Evolutionary conservation across 1,140 invertebrate genomes (phyloP), one percentile per base, ranked within the genome.

Genomic region (Phocides pigmalion): DNA sequence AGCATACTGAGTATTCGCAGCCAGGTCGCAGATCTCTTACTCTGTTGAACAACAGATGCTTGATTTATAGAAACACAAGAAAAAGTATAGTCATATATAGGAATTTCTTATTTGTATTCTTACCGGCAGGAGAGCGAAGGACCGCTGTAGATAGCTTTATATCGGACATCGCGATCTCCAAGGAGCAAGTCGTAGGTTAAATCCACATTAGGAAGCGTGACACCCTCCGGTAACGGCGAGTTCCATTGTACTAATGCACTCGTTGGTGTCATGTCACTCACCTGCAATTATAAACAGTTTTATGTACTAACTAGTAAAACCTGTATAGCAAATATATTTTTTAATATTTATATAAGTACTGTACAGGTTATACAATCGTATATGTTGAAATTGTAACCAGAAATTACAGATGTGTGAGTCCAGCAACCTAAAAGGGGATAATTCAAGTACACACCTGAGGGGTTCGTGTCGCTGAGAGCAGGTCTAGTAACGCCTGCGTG

Each of bases 11-110:
- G 83, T 97, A 98, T 71, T 96, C 95, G 75, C 95, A 95, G 3
- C 95, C 96, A 6, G 97, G 96, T 83, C 95, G 94, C 64, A 98
- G 91, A 83, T 97, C 96, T 87, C 96, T 94, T 51, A 97, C 95
- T 61, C 94, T 81, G 91, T 42, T 62, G 16, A 42, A 25, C 47
- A 72, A 62, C 35, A 41, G 32, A 65, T 28, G 51, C 35, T 17
- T 12, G 8, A 20, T 56, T 39, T 11, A 39, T 42, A 39, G n/a
- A 32, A 1, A 1, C n/a, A 4, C 28, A 32, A 32, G 3, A 32
- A 11, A 32, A 32, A 2, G 9, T 11, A 22, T 22, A 3, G 5
- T 22, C 5, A 22, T 22, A 11, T 8, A 28, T 4, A 11, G n/a
- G 1, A 2, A 32, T 32, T 32, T 1, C n/a, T 32, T n/a, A 1